Conservation (phyloP, 2,888 invertebrate genomes). For the Napeogenes inachia region DNA sequence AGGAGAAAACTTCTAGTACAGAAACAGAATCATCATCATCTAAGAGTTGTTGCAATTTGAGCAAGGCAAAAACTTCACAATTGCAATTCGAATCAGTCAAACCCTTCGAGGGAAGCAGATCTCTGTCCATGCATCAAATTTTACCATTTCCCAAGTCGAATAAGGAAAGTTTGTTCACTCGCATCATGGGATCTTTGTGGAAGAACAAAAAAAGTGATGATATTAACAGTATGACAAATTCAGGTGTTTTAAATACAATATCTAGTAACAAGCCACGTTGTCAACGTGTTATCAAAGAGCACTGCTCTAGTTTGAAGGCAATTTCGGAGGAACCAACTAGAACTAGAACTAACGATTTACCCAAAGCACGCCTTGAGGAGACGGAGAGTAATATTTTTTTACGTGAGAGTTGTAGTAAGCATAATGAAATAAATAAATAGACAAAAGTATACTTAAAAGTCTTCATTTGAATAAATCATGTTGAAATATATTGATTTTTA, state of each 20-base stretch:
- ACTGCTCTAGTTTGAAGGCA: conserved; percentile 42
- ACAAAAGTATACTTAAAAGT: background rate
- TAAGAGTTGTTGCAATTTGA: conserved; percentile 50
- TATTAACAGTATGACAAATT: conserved; percentile 36
- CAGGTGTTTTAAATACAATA: conserved; percentile 39
- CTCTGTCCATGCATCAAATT: conserved; percentile 60
- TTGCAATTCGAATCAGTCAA: background rate
- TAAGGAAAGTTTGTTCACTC: conserved; percentile 47
- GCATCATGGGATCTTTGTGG: conserved; percentile 49
- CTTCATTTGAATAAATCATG: background rate
- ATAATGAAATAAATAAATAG: conserved; percentile 6
- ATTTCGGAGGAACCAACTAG: conserved; percentile 49
- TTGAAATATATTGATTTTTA: too few relatives aligned
- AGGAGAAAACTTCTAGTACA: conserved; percentile 43
- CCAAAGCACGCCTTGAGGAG: conserved; percentile 32
- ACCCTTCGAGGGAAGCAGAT: conserved; percentile 19
- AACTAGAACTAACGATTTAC: conserved; percentile 23
- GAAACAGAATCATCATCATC: conserved; percentile 30
- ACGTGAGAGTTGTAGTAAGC: conserved; percentile 23
- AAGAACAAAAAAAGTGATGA: conserved; percentile 40
- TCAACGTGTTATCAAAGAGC: conserved; percentile 39
- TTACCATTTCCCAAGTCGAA: conserved; percentile 61
- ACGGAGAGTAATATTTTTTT: conserved; percentile 26
- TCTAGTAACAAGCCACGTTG: conserved; percentile 57
- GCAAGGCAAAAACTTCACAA: background rate